Percentiles rank a stretch among this genome's conserved stretches.
These are phyloP conservation scores for Chrysomela aeneicollis DNA, from an alignment of 2,888 invertebrate genomes.

Conservation along the genomic window DNA sequence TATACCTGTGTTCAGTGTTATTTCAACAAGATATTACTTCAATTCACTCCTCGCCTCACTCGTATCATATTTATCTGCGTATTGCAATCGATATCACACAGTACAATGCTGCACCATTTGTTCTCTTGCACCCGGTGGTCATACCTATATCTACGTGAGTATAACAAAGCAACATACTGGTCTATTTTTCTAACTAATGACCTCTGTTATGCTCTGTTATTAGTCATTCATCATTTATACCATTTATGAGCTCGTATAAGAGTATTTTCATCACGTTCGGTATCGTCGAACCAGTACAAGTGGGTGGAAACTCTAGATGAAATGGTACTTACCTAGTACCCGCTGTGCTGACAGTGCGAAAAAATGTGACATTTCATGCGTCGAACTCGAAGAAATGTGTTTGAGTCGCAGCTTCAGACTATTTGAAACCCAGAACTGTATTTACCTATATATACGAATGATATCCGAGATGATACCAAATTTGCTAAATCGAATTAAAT, in stretches of 20 bases:
- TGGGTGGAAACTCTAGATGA: constrained; percentile 2
- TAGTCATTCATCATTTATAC: constrained; percentile 29
- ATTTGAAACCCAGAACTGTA: too few species aligned
- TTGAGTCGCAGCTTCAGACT: too few species aligned
- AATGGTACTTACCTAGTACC: background rate
- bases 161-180: constrained; percentile 26
- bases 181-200: constrained; percentile 19
- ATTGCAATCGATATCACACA: constrained; percentile 13
- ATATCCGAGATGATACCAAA: too few species aligned
- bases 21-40: too few species aligned
- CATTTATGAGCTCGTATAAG: constrained; percentile 17
- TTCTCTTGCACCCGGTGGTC: background rate
- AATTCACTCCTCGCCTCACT: too few species aligned
- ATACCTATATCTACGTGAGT: constrained; percentile 24
- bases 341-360: background rate
- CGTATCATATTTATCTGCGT: background rate
- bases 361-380: background rate
- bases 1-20: too few species aligned
- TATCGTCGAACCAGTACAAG: background rate
- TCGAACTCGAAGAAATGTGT: background rate
- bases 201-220: constrained; percentile 21
- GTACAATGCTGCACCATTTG: background rate
- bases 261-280: constrained; percentile 24
- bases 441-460: too few species aligned
- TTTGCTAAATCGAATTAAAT: too few species aligned